Conservation (phyloP, 2,888 invertebrate genomes). For the Diplazon laetatorius region DNA sequence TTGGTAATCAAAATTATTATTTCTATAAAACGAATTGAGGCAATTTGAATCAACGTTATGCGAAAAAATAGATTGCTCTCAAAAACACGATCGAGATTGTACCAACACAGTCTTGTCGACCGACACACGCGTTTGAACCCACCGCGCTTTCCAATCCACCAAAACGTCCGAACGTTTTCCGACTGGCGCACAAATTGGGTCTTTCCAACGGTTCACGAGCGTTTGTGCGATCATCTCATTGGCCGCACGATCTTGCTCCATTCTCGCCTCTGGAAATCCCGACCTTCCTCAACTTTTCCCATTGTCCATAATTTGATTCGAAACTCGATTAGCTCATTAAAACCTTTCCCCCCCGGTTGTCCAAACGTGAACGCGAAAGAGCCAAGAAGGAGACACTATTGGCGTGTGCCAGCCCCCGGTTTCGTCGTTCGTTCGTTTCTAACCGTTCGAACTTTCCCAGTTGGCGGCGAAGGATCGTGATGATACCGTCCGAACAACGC, state of each 20-base stretch:
- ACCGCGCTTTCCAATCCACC: constrained; percentile 24
- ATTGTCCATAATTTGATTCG: constrained; percentile 80
- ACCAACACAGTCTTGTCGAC: neutral
- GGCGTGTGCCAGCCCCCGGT: constrained; percentile 63
- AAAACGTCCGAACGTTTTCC: constrained; percentile 19
- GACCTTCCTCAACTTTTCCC: constrained; percentile 78
- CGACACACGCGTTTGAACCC: constrained; percentile 6
- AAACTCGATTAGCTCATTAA: constrained; percentile 80
- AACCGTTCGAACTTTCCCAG: constrained; percentile 75
- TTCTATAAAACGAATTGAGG: too few species aligned
- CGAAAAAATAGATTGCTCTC: too few species aligned
- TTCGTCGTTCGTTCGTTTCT: constrained; percentile 75
- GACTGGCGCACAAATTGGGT: constrained; percentile 60
- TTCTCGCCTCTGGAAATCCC: constrained; percentile 28
- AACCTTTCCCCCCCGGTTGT: constrained; percentile 45
- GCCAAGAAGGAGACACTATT: constrained; percentile 74
- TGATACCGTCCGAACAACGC: constrained; percentile 4
- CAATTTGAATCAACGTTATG: too few species aligned
- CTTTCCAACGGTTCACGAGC: constrained; percentile 72
- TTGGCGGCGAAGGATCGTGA: constrained; percentile 56
- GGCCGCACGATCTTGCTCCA: constrained; percentile 11
- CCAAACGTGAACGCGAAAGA: constrained; percentile 14
- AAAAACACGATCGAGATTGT: constrained; percentile 7
- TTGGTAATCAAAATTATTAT: too few species aligned
- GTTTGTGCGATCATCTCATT: constrained; percentile 44